A percentile compares a stretch with the other conserved stretches of the same genome.
phyloP scores from a whole-genome alignment of 2,113 vertebrate species.

The Zosterops pallidus region DNA sequence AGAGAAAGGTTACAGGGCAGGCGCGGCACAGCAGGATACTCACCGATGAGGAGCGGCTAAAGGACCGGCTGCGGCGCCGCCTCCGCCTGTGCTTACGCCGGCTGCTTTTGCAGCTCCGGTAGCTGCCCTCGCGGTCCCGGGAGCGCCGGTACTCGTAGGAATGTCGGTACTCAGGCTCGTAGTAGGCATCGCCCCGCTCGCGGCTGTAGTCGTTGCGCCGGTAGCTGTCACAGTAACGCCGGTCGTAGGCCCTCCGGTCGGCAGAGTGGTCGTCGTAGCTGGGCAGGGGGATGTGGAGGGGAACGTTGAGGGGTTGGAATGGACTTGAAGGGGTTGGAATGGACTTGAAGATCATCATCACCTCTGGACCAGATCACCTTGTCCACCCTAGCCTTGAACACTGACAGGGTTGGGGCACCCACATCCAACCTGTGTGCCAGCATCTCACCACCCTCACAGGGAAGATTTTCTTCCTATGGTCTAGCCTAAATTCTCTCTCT shows the following conservation, averaged over 20 bases:
- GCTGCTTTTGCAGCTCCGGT: conserved; percentile 90
- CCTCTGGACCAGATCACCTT: background rate
- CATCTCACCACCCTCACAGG: background rate
- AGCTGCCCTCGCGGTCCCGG: conserved; percentile 83
- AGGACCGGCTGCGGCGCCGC: conserved; percentile 94
- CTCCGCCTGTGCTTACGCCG: conserved; percentile 96
- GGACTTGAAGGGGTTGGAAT: background rate
- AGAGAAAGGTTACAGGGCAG: conserved; percentile 57
- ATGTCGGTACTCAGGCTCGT: conserved; percentile 80
- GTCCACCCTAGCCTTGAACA: accelerated
- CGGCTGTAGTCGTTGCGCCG: conserved; percentile 86
- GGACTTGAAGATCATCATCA: accelerated
- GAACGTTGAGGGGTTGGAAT: background rate
- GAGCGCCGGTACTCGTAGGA: conserved; percentile 86
- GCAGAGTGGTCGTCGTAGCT: conserved; percentile 88
- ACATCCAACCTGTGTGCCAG: no score
- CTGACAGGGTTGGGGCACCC: background rate
- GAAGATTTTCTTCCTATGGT: background rate
- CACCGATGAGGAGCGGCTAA: conserved; percentile 98
- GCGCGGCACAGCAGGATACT: conserved; percentile 73
- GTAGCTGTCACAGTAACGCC: conserved; percentile 89
- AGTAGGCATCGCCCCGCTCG: conserved; percentile 84
- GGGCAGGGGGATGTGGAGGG: background rate
- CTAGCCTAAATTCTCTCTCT: background rate
- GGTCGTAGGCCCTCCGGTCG: conserved; percentile 85